Base-by-base conservation (phyloP, 2,888 invertebrate species). In the Erebia ligea region DNA sequence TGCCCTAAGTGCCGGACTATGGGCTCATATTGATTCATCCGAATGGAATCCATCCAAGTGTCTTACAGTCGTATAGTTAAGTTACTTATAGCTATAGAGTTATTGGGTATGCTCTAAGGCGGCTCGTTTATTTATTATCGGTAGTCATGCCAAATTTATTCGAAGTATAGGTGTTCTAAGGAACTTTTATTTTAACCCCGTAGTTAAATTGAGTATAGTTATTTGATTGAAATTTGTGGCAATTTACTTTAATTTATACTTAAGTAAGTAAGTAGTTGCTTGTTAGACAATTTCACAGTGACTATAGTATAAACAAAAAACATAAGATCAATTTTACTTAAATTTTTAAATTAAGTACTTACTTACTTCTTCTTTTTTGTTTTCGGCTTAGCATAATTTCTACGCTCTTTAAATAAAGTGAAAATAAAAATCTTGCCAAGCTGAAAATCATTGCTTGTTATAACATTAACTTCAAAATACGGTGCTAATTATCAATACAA, bases 31-130 rank as follows among this genome's bases (percentile, higher is more conserved):
- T 69, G 72, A 72, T 74, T 70, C 69, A 72, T 72, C 71, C 68
- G 73, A 69, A 70, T 70, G 69, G 73, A 74, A 74, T 74, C 68
- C 72, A 42, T 70, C 67, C 73, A 74, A 70, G 70, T 72, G 72
- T 34, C 48, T 69, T 67, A 48, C 52, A 34, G 15, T 64, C 19
- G 59, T 57, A 56, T 73, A 67, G 34, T 6, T 34, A 34, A 6
- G 34, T 50, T 65, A 52, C 67, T 67, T 67, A 67, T 66, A 67
- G 63, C 67, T 69, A 67, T 72, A 58, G 54, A 64, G 64, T 40
- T 64, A 34, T 62, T 62, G 61, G 5, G 48, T 62, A 19, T 48
- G 19, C 21, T 11, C 19, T 61, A 61, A 62, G 62, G 19, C 48
- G 45, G 19, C 48, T 45, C 59, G 45, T 17, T 8, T 62, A 11